Percentiles rank a stretch among this genome's conserved stretches.
These are phyloP conservation scores for Bombus waltoni DNA, from an alignment of 1,140 invertebrate species.

Conservation along the genomic window DNA sequence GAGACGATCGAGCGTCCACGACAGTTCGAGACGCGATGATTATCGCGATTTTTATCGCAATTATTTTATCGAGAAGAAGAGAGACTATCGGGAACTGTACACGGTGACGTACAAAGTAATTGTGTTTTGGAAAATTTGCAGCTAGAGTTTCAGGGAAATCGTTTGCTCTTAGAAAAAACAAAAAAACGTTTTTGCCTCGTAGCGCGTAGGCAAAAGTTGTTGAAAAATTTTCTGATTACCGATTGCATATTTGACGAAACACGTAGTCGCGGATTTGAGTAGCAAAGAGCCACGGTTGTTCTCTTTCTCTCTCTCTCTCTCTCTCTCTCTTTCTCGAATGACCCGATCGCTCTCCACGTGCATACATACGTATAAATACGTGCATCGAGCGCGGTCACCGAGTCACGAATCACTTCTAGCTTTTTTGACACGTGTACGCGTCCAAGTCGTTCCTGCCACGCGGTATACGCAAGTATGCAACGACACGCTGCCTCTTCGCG, in stretches of 20 bases:
- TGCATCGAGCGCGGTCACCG: neutral
- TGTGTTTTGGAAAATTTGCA: no score
- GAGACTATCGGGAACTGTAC: neutral
- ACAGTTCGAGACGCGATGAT: neutral
- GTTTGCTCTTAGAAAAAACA: neutral
- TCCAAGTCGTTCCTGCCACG: neutral
- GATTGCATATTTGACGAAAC: neutral
- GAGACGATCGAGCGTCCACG: neutral
- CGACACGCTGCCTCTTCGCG: neutral
- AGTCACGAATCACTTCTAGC: conserved; percentile 44
- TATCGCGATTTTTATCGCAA: neutral
- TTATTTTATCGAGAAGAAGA: neutral
- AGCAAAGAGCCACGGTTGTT: conserved; percentile 29
- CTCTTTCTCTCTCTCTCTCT: no score
- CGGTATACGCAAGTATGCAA: conserved; percentile 15
- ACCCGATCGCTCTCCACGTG: conserved; percentile 28
- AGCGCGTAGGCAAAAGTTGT: neutral
- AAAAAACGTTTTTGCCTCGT: neutral
- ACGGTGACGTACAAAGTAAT: no score
- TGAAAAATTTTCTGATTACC: neutral
- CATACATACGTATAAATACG: no score
- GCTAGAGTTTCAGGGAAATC: neutral
- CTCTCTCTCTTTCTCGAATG: conserved; percentile 5
- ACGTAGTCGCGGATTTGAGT: conserved; percentile 38
- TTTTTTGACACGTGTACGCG: conserved; percentile 22